phyloP scores from a whole-genome alignment of 2,888 invertebrate genomes.

The Chymomyza caudatula region DNA sequence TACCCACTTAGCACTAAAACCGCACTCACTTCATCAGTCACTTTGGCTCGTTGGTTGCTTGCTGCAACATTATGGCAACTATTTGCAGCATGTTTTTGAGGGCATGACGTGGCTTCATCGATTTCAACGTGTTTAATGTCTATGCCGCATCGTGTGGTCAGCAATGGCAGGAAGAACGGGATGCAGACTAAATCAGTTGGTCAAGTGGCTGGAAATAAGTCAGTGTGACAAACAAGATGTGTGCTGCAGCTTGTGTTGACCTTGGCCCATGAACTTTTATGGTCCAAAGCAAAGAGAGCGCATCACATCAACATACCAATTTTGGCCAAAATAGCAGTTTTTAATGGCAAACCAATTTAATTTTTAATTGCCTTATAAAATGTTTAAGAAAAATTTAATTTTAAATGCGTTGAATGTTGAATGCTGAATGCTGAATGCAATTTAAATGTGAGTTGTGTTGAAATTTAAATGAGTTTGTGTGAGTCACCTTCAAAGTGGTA shows the following conservation, averaged over 20 bases:
- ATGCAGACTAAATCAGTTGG: constrained; percentile 45
- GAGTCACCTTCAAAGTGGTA: background rate
- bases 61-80: no score
- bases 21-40: constrained; percentile 22
- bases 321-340: constrained; percentile 21
- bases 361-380: constrained; percentile 10
- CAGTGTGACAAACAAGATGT: constrained; percentile 64
- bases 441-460: background rate
- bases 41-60: constrained; percentile 1
- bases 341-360: background rate
- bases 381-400: constrained; percentile 21
- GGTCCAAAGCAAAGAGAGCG: background rate
- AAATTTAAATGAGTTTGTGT: background rate
- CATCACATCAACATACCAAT: background rate
- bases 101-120: constrained; percentile 33
- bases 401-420: background rate
- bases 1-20: constrained; percentile 15
- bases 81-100: constrained; percentile 42
- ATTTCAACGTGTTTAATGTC: background rate
- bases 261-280: background rate
- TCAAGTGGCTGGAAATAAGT: constrained; percentile 67
- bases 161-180: background rate
- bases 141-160: background rate
- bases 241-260: background rate
- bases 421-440: background rate